Conservation (phyloP, 2,888 invertebrate genomes). For the Synergus gifuensis region DNA sequence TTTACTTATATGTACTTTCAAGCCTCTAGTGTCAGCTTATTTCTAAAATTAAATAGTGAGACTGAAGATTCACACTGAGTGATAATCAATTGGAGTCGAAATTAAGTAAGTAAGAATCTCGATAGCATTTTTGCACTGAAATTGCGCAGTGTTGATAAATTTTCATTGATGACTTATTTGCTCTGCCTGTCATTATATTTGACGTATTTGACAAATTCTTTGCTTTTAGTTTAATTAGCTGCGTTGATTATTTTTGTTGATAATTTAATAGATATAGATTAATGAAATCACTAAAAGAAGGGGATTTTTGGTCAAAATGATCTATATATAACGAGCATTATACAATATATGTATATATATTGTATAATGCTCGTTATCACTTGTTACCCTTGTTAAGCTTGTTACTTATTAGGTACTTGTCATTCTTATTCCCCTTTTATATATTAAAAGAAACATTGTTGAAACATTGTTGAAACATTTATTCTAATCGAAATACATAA, state of each 20-base stretch:
- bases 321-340: no score
- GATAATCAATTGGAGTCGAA: neutral
- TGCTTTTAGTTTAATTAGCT: neutral
- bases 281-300: neutral
- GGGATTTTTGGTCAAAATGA: no score
- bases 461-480: neutral
- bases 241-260: neutral
- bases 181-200: neutral
- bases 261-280: neutral
- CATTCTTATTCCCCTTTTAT: no score
- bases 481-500: neutral
- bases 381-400: no score
- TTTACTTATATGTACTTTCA: neutral
- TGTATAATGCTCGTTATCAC: no score
- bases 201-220: neutral
- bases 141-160: slow-evolving; percentile 27
- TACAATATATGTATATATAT: no score
- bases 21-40: neutral
- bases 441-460: neutral
- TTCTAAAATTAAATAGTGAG: neutral
- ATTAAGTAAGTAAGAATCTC: slow-evolving; percentile 7
- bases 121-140: neutral
- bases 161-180: neutral
- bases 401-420: no score
- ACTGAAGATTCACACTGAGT: neutral